phyloP scores from a whole-genome alignment of 2,888 invertebrate genomes.

The Eledona agricola region DNA sequence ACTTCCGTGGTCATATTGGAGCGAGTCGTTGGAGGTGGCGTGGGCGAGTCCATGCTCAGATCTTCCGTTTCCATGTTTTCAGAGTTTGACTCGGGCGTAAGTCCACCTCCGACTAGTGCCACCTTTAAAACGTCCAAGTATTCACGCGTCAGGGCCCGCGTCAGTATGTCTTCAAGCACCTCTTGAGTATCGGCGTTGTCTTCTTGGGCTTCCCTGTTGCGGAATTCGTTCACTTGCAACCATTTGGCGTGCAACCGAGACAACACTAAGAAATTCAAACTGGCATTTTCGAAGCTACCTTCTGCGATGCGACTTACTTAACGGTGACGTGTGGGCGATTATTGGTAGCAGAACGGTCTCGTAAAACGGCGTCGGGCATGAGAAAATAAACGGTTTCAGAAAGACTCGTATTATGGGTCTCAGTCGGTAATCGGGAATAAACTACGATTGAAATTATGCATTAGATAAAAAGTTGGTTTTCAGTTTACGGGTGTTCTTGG shows the following conservation, averaged over 20 bases:
- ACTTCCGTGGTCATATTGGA: slow-evolving; percentile 71
- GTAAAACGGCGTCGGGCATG: slow-evolving; percentile 85
- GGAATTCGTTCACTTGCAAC: slow-evolving; percentile 80
- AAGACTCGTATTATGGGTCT: slow-evolving; percentile 85
- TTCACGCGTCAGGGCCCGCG: slow-evolving; percentile 85
- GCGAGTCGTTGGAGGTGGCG: slow-evolving; percentile 62
- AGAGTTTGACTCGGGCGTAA: slow-evolving; percentile 64
- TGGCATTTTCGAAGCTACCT: slow-evolving; percentile 1
- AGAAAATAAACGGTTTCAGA: slow-evolving; percentile 84
- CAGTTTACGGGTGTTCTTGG: too few species aligned
- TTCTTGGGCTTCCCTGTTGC: slow-evolving; percentile 79
- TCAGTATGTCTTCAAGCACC: slow-evolving; percentile 85
- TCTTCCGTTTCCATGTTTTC: slow-evolving; percentile 73
- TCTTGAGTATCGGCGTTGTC: slow-evolving; percentile 85
- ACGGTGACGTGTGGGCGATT: slow-evolving; percentile 78
- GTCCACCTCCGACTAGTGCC: slow-evolving; percentile 76
- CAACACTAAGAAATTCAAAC: slow-evolving; percentile 65
- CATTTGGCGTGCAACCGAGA: slow-evolving; percentile 77
- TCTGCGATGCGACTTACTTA: slow-evolving; percentile 68
- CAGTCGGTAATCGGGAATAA: slow-evolving; percentile 86
- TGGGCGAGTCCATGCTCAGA: slow-evolving; percentile 75
- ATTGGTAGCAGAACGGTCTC: slow-evolving; percentile 80
- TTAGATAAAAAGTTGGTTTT: too few species aligned
- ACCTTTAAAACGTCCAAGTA: slow-evolving; percentile 84
- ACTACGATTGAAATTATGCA: too few species aligned